A percentile compares a stretch with the other conserved stretches of the same genome.
phyloP scores from a whole-genome alignment of 2,888 invertebrate genomes.

The Malthinus seriepunctatus region DNA sequence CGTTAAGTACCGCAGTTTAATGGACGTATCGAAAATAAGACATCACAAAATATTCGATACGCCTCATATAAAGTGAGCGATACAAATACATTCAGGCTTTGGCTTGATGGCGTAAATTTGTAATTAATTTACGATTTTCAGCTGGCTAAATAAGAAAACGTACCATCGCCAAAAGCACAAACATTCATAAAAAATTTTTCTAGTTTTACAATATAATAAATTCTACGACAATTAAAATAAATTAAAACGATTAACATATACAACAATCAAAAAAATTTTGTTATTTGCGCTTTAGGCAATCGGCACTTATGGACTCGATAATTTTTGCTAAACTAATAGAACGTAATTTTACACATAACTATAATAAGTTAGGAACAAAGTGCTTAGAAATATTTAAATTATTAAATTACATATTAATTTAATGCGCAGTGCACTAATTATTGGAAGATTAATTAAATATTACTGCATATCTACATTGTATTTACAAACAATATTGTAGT shows the following conservation, averaged over 20 bases:
- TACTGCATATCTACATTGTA: conserved; percentile 49
- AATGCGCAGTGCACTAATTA: conserved; percentile 43
- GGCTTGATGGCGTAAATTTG: conserved; percentile 47
- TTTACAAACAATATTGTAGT: conserved; percentile 24
- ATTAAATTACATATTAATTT: conserved; percentile 50
- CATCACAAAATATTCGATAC: conserved; percentile 12
- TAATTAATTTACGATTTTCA: conserved; percentile 37
- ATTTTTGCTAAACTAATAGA: conserved; percentile 48
- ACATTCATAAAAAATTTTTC: conserved; percentile 33
- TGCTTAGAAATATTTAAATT: conserved; percentile 52
- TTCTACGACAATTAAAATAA: conserved; percentile 34
- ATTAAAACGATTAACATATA: conserved; percentile 36
- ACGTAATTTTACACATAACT: conserved; percentile 35
- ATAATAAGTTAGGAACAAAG: conserved; percentile 55
- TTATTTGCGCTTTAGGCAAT: conserved; percentile 47
- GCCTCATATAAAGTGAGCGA: conserved; percentile 30
- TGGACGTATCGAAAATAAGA: conserved; percentile 19
- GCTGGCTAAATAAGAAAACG: conserved; percentile 44
- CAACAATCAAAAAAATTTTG: conserved; percentile 27
- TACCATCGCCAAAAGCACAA: conserved; percentile 48
- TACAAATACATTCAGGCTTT: conserved; percentile 41
- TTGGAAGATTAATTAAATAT: conserved; percentile 44
- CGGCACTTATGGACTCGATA: conserved; percentile 38
- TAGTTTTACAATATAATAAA: conserved; percentile 9
- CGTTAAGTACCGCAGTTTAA: conserved; percentile 38